phyloP scores from a whole-genome alignment of 2,888 invertebrate species.

The Hirtodrosophila duncani region DNA sequence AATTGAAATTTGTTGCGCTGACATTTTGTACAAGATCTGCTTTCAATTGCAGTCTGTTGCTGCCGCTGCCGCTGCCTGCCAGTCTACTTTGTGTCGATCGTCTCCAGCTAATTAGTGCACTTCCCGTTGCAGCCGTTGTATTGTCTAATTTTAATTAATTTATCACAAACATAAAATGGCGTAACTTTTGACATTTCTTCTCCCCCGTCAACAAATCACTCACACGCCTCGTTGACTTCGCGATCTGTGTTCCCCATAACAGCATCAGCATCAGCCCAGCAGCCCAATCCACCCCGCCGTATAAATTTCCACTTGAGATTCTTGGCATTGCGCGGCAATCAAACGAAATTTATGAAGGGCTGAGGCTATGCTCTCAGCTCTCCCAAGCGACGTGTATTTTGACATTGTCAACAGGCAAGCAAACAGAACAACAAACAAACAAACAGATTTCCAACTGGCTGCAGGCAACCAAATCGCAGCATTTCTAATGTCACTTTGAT shows the following conservation, averaged over 20 bases:
- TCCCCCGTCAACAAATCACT: constrained; percentile 52
- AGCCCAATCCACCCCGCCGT: constrained; percentile 10
- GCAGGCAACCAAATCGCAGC: constrained; percentile 42
- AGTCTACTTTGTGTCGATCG: constrained; percentile 64
- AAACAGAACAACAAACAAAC: constrained; percentile 36
- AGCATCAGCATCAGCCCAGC: constrained; percentile 10
- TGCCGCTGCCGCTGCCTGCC: constrained; percentile 6
- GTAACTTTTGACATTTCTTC: constrained; percentile 39
- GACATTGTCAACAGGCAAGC: constrained; percentile 62
- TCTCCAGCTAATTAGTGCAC: constrained; percentile 60
- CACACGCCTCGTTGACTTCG: constrained; percentile 61
- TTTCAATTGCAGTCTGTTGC: constrained; percentile 27
- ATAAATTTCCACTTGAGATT: constrained; percentile 66
- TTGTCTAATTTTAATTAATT: constrained; percentile 70
- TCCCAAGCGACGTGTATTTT: constrained; percentile 45
- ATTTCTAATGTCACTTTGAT: constrained; percentile 67
- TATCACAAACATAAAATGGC: constrained; percentile 69
- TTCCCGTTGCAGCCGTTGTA: constrained; percentile 68
- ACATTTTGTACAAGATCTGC: constrained; percentile 64
- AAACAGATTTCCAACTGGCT: constrained; percentile 18
- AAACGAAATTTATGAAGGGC: constrained; percentile 65
- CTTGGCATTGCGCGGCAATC: constrained; percentile 57
- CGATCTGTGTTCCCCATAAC: constrained; percentile 36
- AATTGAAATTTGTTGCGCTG: constrained; percentile 75
- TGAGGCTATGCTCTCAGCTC: constrained; percentile 18